phyloP scores from a whole-genome alignment of 2,797 vertebrate genomes.

The Coreius guichenoti region DNA sequence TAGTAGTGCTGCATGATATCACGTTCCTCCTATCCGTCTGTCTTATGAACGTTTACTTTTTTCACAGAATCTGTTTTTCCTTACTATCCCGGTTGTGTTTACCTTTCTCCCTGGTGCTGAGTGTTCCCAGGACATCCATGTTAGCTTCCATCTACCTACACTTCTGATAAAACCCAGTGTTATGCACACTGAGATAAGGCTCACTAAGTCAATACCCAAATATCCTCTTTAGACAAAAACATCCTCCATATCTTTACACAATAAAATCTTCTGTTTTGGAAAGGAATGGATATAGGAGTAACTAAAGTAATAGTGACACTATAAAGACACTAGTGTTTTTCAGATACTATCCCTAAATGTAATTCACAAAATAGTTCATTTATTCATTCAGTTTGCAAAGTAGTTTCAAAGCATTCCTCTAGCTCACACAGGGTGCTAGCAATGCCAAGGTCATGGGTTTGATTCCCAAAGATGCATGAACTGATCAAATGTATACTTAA shows the following conservation, averaged over 20 bases:
- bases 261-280: slow-evolving; percentile 11
- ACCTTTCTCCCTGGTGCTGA: slow-evolving; percentile 25
- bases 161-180: slow-evolving; percentile 49
- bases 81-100: slow-evolving; percentile 42
- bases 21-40: background rate
- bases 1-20: background rate
- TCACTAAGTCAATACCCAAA: slow-evolving; percentile 29
- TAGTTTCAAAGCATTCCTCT: background rate
- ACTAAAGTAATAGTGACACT: background rate
- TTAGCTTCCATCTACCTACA: slow-evolving; percentile 21
- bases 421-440: background rate
- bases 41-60: slow-evolving; percentile 17
- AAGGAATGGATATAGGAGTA: background rate
- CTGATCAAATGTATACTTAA: background rate
- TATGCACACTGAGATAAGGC: slow-evolving; percentile 30
- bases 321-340: no score
- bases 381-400: background rate
- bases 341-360: background rate
- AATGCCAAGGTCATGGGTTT: background rate
- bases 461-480: background rate
- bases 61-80: slow-evolving; percentile 29
- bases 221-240: slow-evolving; percentile 37
- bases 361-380: background rate
- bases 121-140: slow-evolving; percentile 49
- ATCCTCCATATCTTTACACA: slow-evolving; percentile 10